phyloP scores from a whole-genome alignment of 37 sponge, comb jelly and placozoan genomes.

The Agelas oroides region DNA sequence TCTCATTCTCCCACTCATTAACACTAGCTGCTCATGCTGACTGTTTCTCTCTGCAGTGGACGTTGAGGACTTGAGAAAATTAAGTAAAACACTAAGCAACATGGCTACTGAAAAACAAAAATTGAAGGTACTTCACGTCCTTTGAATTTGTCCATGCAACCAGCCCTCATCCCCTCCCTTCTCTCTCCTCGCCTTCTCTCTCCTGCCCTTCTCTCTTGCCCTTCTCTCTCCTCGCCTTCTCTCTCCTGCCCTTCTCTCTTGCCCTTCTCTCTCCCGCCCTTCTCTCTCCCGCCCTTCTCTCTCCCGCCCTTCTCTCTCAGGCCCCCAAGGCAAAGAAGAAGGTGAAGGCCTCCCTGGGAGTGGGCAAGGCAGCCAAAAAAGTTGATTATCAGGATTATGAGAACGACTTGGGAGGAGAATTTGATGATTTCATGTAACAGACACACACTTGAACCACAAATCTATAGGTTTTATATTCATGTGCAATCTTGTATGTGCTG shows the following conservation, averaged over 20 bases:
- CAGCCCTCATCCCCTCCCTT: too few relatives aligned
- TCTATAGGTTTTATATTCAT: too few relatives aligned
- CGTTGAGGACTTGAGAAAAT: constrained; percentile 54
- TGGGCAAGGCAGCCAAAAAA: constrained; percentile 26
- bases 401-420: constrained; percentile 51
- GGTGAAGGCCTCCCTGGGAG: background rate
- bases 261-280: background rate
- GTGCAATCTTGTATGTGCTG: too few relatives aligned
- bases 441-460: too few relatives aligned
- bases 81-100: constrained; percentile 45
- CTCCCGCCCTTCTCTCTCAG: background rate
- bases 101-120: constrained; percentile 74
- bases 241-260: too few relatives aligned
- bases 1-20: too few relatives aligned
- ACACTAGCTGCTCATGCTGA: background rate
- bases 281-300: too few relatives aligned
- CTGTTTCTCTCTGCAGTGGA: constrained; percentile 51
- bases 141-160: too few relatives aligned
- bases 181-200: too few relatives aligned
- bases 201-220: background rate
- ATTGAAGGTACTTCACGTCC: background rate
- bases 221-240: background rate
- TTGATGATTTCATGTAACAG: constrained; percentile 59
- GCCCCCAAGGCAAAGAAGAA: constrained; percentile 41
- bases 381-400: constrained; percentile 15